These are phyloP conservation scores for Gambusia yucatana DNA, from an alignment of 2,797 vertebrate species.

Conservation along the genomic window DNA sequence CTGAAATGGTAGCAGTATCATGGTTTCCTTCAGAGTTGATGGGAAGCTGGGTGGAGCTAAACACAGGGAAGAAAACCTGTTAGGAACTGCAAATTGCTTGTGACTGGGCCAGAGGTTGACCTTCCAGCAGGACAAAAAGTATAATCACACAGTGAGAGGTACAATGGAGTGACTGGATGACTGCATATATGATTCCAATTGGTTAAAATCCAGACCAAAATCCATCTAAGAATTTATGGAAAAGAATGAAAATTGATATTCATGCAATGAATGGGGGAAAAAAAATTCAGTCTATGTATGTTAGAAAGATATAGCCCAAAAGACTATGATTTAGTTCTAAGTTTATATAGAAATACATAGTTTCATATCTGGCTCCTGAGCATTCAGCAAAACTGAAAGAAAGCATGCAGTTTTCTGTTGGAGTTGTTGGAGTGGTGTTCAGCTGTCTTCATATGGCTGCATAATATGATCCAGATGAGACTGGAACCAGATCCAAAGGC, in stretches of 20 bases:
- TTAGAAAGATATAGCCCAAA: neutral
- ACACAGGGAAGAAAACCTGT: neutral
- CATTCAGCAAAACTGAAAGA: conserved; percentile 8
- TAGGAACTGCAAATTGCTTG: neutral
- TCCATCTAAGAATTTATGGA: neutral
- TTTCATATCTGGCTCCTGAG: conserved; percentile 5
- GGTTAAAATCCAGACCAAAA: conserved; percentile 1
- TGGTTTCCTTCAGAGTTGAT: neutral
- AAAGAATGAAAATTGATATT: neutral
- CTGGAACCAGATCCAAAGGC: conserved; percentile 25
- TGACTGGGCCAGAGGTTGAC: neutral
- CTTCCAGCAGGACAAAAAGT: neutral
- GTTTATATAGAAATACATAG: neutral
- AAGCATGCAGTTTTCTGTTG: conserved; percentile 10
- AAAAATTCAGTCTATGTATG: neutral
- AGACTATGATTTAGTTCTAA: no score
- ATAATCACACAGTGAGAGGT: neutral
- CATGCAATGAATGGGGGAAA: neutral
- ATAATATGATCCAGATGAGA: conserved; percentile 54
- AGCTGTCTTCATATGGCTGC: conserved; percentile 35
- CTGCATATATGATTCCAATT: neutral
- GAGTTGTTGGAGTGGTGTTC: conserved; percentile 27
- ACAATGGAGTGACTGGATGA: neutral
- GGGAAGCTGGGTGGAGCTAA: neutral
- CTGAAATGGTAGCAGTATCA: neutral